Percentiles rank a stretch among this genome's conserved stretches.
Evolutionary conservation across 2,797 vertebrate species (phyloP).

Genomic region (Capromys pilorides): DNA sequence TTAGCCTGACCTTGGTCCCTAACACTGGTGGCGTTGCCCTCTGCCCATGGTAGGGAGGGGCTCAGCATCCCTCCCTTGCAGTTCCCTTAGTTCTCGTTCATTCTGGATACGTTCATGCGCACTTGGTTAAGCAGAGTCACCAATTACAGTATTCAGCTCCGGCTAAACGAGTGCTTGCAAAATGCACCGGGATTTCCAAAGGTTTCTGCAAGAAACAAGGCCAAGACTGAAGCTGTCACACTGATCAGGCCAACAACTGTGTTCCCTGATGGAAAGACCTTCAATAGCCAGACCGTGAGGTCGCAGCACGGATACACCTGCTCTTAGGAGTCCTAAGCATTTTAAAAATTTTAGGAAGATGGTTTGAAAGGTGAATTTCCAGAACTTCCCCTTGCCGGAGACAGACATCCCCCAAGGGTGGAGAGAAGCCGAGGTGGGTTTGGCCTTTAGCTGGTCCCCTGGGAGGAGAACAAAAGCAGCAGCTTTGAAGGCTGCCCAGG

Average conservation of each 20-base stretch:
- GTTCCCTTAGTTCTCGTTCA: constrained; percentile 15
- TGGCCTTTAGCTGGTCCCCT: not conserved
- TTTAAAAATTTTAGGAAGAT: constrained; percentile 14
- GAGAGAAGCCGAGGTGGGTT: not conserved
- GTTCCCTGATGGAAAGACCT: not conserved
- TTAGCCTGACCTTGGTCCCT: not conserved
- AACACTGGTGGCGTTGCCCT: not conserved
- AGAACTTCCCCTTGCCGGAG: not conserved
- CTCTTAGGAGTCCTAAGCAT: not conserved
- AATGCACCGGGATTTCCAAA: constrained; percentile 38
- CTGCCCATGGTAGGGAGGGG: too few relatives aligned
- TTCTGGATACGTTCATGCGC: constrained; percentile 8
- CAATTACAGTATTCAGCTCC: constrained; percentile 38
- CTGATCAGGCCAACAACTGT: not conserved
- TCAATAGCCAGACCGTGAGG: not conserved
- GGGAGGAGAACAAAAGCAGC: not conserved
- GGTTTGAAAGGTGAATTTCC: constrained; percentile 30
- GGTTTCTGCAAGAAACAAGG: constrained; percentile 20
- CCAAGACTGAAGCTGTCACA: not conserved
- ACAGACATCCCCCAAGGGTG: not conserved
- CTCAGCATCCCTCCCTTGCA: not conserved
- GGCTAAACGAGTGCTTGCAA: constrained; percentile 46
- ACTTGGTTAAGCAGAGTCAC: constrained; percentile 49
- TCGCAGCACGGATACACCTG: not conserved
- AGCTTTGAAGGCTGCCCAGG: not conserved